Base-by-base conservation (phyloP, 2,113 vertebrate species). In the Gadus chalcogrammus region DNA sequence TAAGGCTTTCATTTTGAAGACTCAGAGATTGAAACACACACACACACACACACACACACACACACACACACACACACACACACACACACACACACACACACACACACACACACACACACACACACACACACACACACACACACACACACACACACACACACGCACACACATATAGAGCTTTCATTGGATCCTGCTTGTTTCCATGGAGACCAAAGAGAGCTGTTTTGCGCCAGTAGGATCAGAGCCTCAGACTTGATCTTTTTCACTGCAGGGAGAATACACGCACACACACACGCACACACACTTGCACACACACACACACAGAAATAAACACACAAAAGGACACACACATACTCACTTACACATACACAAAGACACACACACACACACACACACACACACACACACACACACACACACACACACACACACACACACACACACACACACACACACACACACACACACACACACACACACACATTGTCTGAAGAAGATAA, bases 171-270 rank as follows among this genome's bases (percentile, higher is more conserved):
- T 63, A 69, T 17, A 68, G 61, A 74, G 66, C 59, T 67, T 80
- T 67, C 68, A 76, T 79, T 68, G 61, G 64, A 73, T 74, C 77
- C 70, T 65, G 73, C 76, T 72, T 85, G 87, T 88, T 86, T 77
- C 87, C 84, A 86, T 87, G 84, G 87, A 77, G 78, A 90, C 81
- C 72, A 72, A 62, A 73, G 80, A 76, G 80, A 86, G 85, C 76
- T 64, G 69, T 75, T 79, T 80, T 77, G 76, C 70, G 78, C 64
- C 72, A 76, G 61, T 20, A 55, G 70, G 74, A 83, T 80, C 75
- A 84, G 69, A 80, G 65, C 18, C 20, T 77, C 71, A 77, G 76
- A 73, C 75, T 81, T 74, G 67, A 81, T 79, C 24, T 61, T 53
- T 70, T 70, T 69, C 16, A 48, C 28, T 69, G 8, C 38, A 61